Evolutionary conservation across 2,888 invertebrate species (phyloP), one percentile per base, ranked within the genome.

Genomic region (Chalcosyrphus nemorum): DNA sequence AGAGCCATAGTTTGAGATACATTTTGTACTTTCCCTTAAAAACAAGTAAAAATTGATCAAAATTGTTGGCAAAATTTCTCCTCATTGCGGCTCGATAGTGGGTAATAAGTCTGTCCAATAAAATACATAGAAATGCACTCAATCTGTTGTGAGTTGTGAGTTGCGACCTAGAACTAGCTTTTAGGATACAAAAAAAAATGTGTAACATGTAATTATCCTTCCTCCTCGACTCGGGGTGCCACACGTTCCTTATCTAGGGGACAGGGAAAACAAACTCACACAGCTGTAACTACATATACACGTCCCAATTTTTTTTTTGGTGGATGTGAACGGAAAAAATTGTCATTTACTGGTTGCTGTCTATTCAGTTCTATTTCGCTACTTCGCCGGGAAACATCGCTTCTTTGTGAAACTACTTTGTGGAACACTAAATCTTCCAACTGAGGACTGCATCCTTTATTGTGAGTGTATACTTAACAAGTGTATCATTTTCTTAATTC

Each of bases 381-480:
- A 41, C 65, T 82, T 63, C 72, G 9, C 61, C 54, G 63, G 54
- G 56, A 56, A 74, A 74, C 82, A 74, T 72, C 82, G 50, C 15
- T 41, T n/a, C 15, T 41, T 15, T 4, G 56, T 56, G 47, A 27
- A 70, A 7, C 19, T n/a, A n/a, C 15, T 41, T 15, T 4, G 56
- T 56, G 47, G 19, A 70, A 7, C 19, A n/a, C 19, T 61, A 56
- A 32, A 61, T 59, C 74, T 35, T 59, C 11, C 38, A 32, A 15
- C 19, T 32, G 17, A 77, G 50, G 68, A 63, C 29, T 54, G 7
- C 19, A 41, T n/a, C n/a, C n/a, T n/a, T n/a, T 45, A 21, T 32
- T 41, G 19, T n/a, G 3, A 52, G 1, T 6, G 19, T 7, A 29
- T n/a, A 35, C n/a, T n/a, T 11, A 11, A 52, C 38, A 19, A 24